phyloP scores from a whole-genome alignment of 2,888 invertebrate genomes.

The Drosophila hamatofila region DNA sequence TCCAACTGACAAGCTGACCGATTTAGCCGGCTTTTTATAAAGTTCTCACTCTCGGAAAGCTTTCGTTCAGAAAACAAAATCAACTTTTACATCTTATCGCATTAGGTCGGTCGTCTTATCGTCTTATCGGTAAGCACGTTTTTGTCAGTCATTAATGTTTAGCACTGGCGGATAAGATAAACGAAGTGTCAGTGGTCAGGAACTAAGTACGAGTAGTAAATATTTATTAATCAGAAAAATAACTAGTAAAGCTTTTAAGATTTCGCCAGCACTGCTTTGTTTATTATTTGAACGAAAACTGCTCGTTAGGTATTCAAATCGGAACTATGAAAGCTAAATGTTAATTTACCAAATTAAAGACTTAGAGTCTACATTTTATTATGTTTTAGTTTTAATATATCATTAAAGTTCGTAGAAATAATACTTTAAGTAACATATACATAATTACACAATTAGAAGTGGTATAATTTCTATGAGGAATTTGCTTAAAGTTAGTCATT shows the following conservation, averaged over 20 bases:
- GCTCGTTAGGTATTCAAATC: not conserved
- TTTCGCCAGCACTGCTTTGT: not conserved
- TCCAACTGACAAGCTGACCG: constrained; percentile 35
- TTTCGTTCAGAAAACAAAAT: not conserved
- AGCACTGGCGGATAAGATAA: constrained; percentile 3
- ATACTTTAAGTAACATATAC: constrained; percentile 65
- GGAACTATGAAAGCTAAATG: too few species aligned
- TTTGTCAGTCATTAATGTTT: not conserved
- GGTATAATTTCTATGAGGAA: constrained; percentile 23
- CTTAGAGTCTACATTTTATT: constrained; percentile 5
- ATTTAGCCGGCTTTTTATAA: constrained; percentile 16
- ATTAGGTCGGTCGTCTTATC: constrained; percentile 14
- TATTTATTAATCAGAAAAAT: not conserved
- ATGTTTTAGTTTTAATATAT: not conserved
- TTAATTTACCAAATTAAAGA: not conserved
- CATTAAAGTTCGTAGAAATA: constrained; percentile 39
- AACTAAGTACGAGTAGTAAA: not conserved
- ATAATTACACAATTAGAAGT: constrained; percentile 22
- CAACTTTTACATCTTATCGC: constrained; percentile 16
- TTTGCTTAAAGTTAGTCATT: constrained; percentile 11
- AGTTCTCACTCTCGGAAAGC: constrained; percentile 1
- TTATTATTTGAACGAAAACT: not conserved
- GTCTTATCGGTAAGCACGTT: constrained; percentile 13
- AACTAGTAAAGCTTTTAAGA: not conserved
- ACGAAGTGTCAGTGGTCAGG: not conserved